A percentile compares a stretch with the other conserved stretches of the same genome.
Evolutionary conservation across 2,113 vertebrate species (phyloP).

Genomic region (Ailuropoda melanoleuca): DNA sequence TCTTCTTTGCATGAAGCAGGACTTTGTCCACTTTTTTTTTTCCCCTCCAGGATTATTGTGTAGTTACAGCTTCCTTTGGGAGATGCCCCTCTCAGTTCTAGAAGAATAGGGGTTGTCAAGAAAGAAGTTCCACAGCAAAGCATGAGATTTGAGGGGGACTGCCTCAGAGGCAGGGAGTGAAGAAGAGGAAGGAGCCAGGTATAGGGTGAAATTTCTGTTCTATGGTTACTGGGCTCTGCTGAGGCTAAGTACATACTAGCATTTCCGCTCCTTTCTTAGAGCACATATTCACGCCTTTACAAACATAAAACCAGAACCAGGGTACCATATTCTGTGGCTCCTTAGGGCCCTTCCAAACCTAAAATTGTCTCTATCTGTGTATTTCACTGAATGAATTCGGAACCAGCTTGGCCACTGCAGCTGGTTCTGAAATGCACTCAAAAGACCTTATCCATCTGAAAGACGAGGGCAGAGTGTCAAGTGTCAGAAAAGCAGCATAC

Average conservation of each 20-base stretch:
- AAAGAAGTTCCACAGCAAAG: not conserved
- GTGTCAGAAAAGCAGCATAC: constrained; percentile 48
- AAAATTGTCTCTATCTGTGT: not conserved
- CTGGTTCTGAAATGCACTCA: not conserved
- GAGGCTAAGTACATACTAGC: accelerated
- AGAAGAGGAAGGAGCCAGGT: not conserved
- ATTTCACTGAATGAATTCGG: not conserved
- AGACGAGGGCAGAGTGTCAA: not conserved
- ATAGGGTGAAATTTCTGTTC: not conserved
- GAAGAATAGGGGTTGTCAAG: not conserved
- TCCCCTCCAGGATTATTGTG: not conserved
- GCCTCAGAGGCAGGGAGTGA: not conserved
- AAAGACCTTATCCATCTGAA: not conserved
- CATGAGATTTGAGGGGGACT: not conserved
- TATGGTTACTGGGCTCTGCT: not conserved
- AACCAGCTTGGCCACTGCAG: not conserved
- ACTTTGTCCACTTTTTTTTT: not conserved
- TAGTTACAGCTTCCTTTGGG: not conserved
- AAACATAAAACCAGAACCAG: not conserved
- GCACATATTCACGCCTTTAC: not conserved
- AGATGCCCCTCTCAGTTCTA: not conserved
- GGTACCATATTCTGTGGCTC: not conserved
- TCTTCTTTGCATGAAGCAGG: not conserved
- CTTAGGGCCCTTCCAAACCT: not conserved
- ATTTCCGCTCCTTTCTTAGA: not conserved